These are phyloP conservation scores for Cenopis cana DNA, from an alignment of 2,888 invertebrate species.

Conservation along the genomic window DNA sequence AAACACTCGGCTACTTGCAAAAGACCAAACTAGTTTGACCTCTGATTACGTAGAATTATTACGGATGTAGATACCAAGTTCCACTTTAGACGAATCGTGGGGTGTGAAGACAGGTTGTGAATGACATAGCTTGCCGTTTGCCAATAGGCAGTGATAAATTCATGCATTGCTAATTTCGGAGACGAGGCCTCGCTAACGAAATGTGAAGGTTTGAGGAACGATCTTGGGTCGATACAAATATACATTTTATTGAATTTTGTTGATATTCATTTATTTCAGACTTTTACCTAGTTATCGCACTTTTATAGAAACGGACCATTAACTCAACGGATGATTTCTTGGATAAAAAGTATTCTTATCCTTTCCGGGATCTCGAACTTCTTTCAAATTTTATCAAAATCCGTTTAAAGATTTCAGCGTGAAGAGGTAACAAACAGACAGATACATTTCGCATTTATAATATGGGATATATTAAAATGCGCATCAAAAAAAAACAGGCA, in stretches of 20 bases:
- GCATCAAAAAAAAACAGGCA: too few species aligned
- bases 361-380: too few species aligned
- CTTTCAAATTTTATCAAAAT: too few species aligned
- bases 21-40: not conserved
- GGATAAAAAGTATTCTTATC: too few species aligned
- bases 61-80: not conserved
- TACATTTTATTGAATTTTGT: not conserved
- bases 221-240: constrained; percentile 4
- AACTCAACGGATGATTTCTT: too few species aligned
- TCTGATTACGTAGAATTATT: not conserved
- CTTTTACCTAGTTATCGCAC: too few species aligned
- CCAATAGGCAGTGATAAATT: constrained; percentile 46
- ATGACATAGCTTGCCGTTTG: constrained; percentile 1
- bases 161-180: constrained; percentile 60
- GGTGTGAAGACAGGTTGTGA: not conserved
- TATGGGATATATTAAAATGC: too few species aligned
- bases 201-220: constrained; percentile 24
- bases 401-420: too few species aligned
- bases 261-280: too few species aligned
- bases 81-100: not conserved
- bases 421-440: too few species aligned
- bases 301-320: too few species aligned
- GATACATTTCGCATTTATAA: too few species aligned
- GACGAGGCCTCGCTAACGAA: constrained; percentile 26
- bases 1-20: not conserved